Conservation (phyloP, 2,797 vertebrate species). For the Chaunax sp. region DNA sequence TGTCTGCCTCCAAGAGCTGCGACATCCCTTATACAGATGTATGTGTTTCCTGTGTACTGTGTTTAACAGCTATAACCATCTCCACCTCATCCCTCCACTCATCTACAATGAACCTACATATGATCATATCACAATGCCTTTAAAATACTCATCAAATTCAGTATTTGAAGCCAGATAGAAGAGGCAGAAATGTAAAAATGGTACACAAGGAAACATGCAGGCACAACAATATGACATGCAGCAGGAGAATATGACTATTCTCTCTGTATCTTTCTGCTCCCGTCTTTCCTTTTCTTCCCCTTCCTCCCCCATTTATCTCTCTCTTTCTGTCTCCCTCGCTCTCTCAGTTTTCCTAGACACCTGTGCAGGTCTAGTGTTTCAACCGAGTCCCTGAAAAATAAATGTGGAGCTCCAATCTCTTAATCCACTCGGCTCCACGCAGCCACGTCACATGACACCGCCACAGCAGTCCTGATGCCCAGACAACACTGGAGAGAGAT, state of each 20-base stretch:
- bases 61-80: background rate
- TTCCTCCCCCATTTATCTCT: slow-evolving; percentile 26
- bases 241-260: slow-evolving; percentile 7
- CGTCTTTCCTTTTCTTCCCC: slow-evolving; percentile 35
- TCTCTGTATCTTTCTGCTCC: slow-evolving; percentile 26
- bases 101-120: slow-evolving; percentile 3
- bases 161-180: background rate
- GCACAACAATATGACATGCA: slow-evolving; percentile 19
- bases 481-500: slow-evolving; percentile 85
- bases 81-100: background rate
- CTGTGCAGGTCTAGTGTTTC: slow-evolving; percentile 98
- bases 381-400: slow-evolving; percentile 96
- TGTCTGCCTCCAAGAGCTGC: background rate
- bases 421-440: slow-evolving; percentile 99
- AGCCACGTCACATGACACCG: slow-evolving; percentile 97
- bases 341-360: slow-evolving; percentile 90
- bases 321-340: slow-evolving; percentile 51
- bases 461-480: slow-evolving; percentile 87
- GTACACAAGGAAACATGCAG: background rate
- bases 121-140: background rate
- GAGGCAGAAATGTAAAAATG: background rate
- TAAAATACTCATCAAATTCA: background rate
- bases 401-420: slow-evolving; percentile 97
- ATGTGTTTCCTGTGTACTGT: background rate
- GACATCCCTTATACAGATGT: background rate